phyloP scores from a whole-genome alignment of 1,140 invertebrate species.

The Trialeurodes vaporariorum region DNA sequence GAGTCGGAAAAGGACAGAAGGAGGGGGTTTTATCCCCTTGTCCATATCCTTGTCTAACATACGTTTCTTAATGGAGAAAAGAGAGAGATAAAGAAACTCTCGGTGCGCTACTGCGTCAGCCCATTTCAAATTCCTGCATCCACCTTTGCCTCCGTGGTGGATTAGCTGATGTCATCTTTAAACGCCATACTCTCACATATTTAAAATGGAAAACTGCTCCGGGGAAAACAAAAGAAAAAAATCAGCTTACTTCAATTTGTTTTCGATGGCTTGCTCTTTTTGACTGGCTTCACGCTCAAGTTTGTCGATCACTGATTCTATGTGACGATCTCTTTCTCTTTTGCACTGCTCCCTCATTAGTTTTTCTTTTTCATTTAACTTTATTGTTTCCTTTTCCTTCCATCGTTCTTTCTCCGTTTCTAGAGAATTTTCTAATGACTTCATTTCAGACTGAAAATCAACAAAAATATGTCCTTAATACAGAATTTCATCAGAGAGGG shows the following conservation, averaged over 20 bases:
- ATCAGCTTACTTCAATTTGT: conserved; percentile 41
- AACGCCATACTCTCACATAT: no score
- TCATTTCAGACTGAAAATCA: conserved; percentile 38
- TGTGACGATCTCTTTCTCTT: conserved; percentile 49
- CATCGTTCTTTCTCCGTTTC: conserved; percentile 43
- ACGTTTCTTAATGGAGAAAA: no score
- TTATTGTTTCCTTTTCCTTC: conserved; percentile 39
- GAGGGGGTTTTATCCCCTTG: no score
- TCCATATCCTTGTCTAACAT: no score
- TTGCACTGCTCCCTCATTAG: conserved; percentile 44
- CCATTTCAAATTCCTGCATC: no score
- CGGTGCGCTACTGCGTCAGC: no score
- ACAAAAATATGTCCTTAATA: neutral
- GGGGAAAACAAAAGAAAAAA: no score
- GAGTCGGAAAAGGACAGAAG: no score
- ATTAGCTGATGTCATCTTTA: no score
- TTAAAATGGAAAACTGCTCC: no score
- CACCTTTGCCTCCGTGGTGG: no score
- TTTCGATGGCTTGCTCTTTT: conserved; percentile 43
- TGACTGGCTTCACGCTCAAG: conserved; percentile 45
- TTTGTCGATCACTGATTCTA: conserved; percentile 48
- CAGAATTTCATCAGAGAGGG: conserved; percentile 6
- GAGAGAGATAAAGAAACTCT: no score
- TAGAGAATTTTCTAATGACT: conserved; percentile 40
- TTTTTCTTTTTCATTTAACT: conserved; percentile 43